Evolutionary conservation across 2,888 invertebrate species (phyloP).

Genomic region (Zeuzera pyrina): DNA sequence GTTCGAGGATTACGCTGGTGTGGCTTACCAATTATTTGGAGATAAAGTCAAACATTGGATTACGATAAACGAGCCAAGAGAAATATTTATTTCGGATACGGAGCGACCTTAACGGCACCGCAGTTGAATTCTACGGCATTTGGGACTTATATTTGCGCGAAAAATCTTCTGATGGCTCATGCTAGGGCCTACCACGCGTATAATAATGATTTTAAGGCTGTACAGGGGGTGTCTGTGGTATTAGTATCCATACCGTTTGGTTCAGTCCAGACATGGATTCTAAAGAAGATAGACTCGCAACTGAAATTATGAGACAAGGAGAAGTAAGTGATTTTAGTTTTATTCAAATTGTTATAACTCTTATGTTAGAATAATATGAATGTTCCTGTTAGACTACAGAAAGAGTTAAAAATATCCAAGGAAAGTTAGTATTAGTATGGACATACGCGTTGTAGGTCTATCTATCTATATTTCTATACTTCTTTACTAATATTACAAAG

Average conservation of each 20-base stretch:
- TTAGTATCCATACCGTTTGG: conserved; percentile 27
- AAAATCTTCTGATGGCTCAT: conserved; percentile 69
- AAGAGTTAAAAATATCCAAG: too few relatives aligned
- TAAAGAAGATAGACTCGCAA: conserved; percentile 26
- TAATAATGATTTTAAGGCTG: conserved; percentile 39
- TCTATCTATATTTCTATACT: too few relatives aligned
- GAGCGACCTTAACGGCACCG: conserved; percentile 24
- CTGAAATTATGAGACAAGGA: conserved; percentile 18
- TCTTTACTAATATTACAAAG: too few relatives aligned
- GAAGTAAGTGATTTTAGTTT: not conserved
- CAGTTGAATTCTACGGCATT: conserved; percentile 37
- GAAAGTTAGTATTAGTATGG: too few relatives aligned
- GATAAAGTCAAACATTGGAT: too few relatives aligned
- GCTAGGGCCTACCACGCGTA: conserved; percentile 68
- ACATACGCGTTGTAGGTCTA: too few relatives aligned
- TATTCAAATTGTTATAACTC: too few relatives aligned
- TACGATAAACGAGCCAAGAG: too few relatives aligned
- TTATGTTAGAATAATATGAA: too few relatives aligned
- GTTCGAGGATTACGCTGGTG: too few relatives aligned
- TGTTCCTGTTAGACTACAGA: too few relatives aligned
- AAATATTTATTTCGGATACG: conserved; percentile 9
- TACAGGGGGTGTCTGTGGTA: conserved; percentile 26
- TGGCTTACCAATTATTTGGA: too few relatives aligned
- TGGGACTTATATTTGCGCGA: conserved; percentile 65
- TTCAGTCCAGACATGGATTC: conserved; percentile 23